Evolutionary conservation across 1,140 invertebrate species (phyloP).

Genomic region (Drosophila ambigua): DNA sequence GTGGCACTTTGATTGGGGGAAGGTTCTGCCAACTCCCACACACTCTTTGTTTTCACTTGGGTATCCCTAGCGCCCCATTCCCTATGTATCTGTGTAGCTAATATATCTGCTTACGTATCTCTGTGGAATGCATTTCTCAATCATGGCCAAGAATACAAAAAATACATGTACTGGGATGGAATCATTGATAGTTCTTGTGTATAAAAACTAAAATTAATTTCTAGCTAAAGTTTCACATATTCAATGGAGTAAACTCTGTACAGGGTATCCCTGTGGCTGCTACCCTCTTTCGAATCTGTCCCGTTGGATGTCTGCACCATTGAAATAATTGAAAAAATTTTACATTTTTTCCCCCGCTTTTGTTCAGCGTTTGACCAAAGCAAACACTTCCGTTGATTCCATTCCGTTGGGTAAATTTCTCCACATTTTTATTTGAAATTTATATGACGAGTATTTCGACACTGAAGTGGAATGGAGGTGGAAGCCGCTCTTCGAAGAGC

Average conservation of each 20-base stretch:
- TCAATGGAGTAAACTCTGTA: conserved; percentile 1
- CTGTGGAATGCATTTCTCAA: conserved; percentile 34
- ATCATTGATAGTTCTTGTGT: too few relatives aligned
- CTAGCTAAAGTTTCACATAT: conserved; percentile 8
- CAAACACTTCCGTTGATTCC: conserved; percentile 43
- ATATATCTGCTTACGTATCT: conserved; percentile 25
- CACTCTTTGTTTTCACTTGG: conserved; percentile 3
- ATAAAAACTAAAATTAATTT: conserved; percentile 7
- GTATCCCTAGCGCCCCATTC: conserved; percentile 1
- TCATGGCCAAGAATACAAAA: too few relatives aligned
- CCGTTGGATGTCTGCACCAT: conserved; percentile 22
- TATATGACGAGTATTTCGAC: background rate
- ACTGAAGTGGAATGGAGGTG: conserved; percentile 23
- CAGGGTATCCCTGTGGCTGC: conserved; percentile 15
- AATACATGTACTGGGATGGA: too few relatives aligned
- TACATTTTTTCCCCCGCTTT: conserved; percentile 30
- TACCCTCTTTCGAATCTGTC: conserved; percentile 1
- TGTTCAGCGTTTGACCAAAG: conserved; percentile 37
- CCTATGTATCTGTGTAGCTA: background rate
- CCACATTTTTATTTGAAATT: conserved; percentile 11
- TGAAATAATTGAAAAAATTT: conserved; percentile 50
- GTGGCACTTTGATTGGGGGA: conserved; percentile 69
- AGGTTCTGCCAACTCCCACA: conserved; percentile 41
- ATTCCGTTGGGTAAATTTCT: conserved; percentile 44
- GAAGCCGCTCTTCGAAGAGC: conserved; percentile 12